A percentile compares a stretch with the other conserved stretches of the same genome.
Evolutionary conservation across 2,888 invertebrate species (phyloP).

Genomic region (Chymomyza procnemis): DNA sequence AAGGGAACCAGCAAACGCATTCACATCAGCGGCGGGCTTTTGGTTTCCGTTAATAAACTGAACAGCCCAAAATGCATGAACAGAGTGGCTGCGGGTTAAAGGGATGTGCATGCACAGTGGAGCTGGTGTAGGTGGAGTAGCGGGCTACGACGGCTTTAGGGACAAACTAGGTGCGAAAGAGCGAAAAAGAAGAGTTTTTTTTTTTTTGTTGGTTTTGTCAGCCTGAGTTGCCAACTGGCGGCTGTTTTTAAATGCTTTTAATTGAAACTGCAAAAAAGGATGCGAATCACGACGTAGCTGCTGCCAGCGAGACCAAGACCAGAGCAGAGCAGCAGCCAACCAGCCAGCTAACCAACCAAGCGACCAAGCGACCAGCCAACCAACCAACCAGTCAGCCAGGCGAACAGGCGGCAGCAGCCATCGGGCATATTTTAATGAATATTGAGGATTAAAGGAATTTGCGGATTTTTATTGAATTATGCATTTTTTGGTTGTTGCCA

Average conservation of each 20-base stretch:
- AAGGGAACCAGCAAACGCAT: not conserved
- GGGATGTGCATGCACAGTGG: not conserved
- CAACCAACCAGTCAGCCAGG: not conserved
- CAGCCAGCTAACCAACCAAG: not conserved
- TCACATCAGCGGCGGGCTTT: slow-evolving; percentile 12
- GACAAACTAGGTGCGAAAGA: not conserved
- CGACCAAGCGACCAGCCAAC: not conserved
- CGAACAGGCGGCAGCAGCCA: slow-evolving; percentile 8
- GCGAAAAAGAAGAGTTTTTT: not conserved
- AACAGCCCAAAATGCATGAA: slow-evolving; percentile 11
- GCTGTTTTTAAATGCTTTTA: slow-evolving; percentile 74
- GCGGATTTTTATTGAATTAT: slow-evolving; percentile 79
- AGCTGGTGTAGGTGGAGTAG: not conserved
- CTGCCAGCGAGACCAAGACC: not conserved
- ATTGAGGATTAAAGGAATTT: slow-evolving; percentile 79
- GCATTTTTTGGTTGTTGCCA: slow-evolving; percentile 63
- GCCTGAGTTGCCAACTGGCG: not conserved
- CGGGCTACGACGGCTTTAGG: not conserved
- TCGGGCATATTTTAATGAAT: slow-evolving; percentile 77
- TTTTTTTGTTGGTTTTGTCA: not conserved
- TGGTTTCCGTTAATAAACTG: slow-evolving; percentile 49
- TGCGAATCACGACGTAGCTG: not conserved
- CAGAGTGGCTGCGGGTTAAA: not conserved
- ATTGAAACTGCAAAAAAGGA: slow-evolving; percentile 66
- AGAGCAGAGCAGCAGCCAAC: slow-evolving; percentile 3